These are phyloP conservation scores for Scrobipalpa costella DNA, from an alignment of 2,888 invertebrate genomes.

Conservation along the genomic window DNA sequence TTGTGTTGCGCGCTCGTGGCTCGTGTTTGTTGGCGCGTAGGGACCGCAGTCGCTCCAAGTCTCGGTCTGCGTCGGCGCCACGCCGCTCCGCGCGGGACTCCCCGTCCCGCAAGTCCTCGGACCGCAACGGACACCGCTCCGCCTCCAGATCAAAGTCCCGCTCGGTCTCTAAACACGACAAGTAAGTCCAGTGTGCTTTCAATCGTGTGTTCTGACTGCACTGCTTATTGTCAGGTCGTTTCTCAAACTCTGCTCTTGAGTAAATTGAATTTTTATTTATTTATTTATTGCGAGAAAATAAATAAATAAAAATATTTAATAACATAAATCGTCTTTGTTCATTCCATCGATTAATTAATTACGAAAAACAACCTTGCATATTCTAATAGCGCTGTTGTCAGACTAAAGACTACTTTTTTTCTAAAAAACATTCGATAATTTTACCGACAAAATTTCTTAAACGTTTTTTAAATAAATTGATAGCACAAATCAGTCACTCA, in stretches of 20 bases:
- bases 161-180: conserved; percentile 66
- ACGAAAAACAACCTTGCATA: conserved; percentile 49
- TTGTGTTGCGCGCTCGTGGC: conserved; percentile 29
- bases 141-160: conserved; percentile 72
- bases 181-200: conserved; percentile 67
- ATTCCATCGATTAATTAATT: neutral
- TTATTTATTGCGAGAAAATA: no score
- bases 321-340: neutral
- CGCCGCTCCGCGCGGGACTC: conserved; percentile 53
- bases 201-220: conserved; percentile 52
- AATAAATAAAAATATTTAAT: no score
- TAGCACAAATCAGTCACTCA: conserved; percentile 52
- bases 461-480: conserved; percentile 49
- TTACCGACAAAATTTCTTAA: conserved; percentile 29
- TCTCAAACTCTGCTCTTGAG: conserved; percentile 36
- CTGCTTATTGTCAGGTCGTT: conserved; percentile 48
- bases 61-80: conserved; percentile 58
- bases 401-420: conserved; percentile 36
- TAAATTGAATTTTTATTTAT: no score
- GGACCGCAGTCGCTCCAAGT: conserved; percentile 68
- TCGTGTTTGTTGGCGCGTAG: conserved; percentile 46
- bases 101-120: conserved; percentile 43
- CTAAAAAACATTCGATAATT: conserved; percentile 35
- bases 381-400: conserved; percentile 51
- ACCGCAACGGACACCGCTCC: conserved; percentile 56